phyloP scores from a whole-genome alignment of 2,797 vertebrate species.

The Cottoperca gobio region DNA sequence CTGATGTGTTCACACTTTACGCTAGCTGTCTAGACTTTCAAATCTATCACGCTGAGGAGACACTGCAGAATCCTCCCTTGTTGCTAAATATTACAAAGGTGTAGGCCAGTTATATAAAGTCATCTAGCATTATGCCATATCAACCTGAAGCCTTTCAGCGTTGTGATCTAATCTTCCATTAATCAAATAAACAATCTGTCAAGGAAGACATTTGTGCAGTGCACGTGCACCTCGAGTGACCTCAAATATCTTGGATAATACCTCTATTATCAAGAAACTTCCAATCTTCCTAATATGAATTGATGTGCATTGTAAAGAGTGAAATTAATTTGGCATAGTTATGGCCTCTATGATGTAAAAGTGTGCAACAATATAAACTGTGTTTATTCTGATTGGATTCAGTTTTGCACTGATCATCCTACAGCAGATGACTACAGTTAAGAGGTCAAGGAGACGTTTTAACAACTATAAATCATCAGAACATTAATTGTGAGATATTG shows the following conservation, averaged over 20 bases:
- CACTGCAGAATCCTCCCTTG: constrained; percentile 22
- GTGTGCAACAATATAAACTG: constrained; percentile 10
- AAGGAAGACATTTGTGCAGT: neutral
- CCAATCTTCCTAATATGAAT: neutral
- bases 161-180: constrained; percentile 2
- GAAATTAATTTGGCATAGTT: constrained; percentile 3
- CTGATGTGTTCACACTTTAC: constrained; percentile 5
- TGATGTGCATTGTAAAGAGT: neutral
- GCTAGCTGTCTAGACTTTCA: constrained; percentile 23
- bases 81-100: constrained; percentile 6
- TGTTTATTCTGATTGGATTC: constrained; percentile 15
- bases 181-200: constrained; percentile 1
- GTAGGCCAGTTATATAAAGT: neutral
- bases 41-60: constrained; percentile 26
- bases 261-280: constrained; percentile 3
- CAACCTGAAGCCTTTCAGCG: neutral
- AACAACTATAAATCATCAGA: neutral
- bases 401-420: constrained; percentile 8
- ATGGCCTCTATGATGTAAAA: constrained; percentile 3
- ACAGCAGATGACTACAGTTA: neutral
- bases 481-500: neutral
- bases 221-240: neutral
- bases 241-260: neutral
- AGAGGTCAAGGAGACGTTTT: neutral
- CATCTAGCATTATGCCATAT: neutral